Conservation (phyloP, 2,888 invertebrate genomes). For the Cerastis leucographa region DNA sequence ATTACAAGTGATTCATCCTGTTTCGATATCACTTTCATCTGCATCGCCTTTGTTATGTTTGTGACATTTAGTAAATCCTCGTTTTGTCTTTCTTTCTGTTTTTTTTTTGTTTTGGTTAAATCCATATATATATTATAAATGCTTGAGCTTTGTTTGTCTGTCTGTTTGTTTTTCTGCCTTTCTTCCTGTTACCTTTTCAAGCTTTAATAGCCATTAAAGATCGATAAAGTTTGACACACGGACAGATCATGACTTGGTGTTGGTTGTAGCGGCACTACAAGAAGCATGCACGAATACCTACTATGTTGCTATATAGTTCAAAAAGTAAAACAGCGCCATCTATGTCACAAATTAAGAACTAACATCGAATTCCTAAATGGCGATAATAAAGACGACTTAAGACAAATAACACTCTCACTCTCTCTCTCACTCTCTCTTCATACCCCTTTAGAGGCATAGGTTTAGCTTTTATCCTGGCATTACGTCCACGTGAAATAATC, state of each 20-base stretch:
- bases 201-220: neutral
- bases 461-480: neutral
- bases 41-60: slow-evolving; percentile 31
- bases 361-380: too few species aligned
- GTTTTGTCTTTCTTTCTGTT: slow-evolving; percentile 1
- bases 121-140: neutral
- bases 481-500: neutral
- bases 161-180: neutral
- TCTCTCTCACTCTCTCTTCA: too few species aligned
- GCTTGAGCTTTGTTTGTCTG: neutral
- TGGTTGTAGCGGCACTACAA: too few species aligned
- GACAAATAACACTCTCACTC: too few species aligned
- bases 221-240: neutral
- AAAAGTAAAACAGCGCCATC: too few species aligned
- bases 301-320: too few species aligned
- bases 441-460: too few species aligned
- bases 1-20: slow-evolving; percentile 48
- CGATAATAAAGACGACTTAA: too few species aligned
- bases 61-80: neutral
- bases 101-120: neutral
- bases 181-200: neutral
- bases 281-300: too few species aligned
- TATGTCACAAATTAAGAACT: too few species aligned
- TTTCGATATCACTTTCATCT: slow-evolving; percentile 56
- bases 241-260: neutral